Evolutionary conservation across 2,888 invertebrate species (phyloP).

Genomic region (Dexiosoma caninum): DNA sequence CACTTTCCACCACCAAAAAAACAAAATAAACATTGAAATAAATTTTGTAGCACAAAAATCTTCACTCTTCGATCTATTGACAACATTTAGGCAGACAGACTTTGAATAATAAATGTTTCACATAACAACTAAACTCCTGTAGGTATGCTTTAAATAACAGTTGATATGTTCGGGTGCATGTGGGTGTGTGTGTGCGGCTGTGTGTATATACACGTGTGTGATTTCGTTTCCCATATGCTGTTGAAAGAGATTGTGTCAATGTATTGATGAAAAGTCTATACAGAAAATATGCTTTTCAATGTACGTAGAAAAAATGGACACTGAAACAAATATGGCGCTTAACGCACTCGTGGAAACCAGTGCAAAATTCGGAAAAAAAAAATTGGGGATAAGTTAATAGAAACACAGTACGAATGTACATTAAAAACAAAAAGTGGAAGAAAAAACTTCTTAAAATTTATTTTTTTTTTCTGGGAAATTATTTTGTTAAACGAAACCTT

Average conservation of each 20-base stretch:
- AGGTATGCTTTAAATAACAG: conserved; percentile 27
- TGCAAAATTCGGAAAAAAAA: background rate
- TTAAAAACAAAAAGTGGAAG: too few species aligned
- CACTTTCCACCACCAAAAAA: background rate
- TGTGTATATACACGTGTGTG: conserved; percentile 3
- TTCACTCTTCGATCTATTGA: conserved; percentile 14
- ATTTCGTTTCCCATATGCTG: background rate
- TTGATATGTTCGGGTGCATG: background rate
- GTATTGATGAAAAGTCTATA: conserved; percentile 30
- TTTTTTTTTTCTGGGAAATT: too few species aligned
- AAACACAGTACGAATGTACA: too few species aligned
- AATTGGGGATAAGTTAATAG: too few species aligned
- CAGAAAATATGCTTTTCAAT: conserved; percentile 39
- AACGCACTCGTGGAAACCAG: conserved; percentile 11
- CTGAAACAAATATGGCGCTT: conserved; percentile 57
- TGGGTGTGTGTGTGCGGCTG: too few species aligned
- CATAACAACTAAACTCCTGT: conserved; percentile 5
- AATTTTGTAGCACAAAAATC: too few species aligned
- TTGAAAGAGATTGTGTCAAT: conserved; percentile 15
- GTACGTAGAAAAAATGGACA: conserved; percentile 44
- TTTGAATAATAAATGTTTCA: background rate
- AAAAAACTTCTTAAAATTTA: too few species aligned
- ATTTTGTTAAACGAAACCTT: too few species aligned
- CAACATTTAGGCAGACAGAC: conserved; percentile 11
- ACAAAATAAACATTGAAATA: background rate